Evolutionary conservation across 2,888 invertebrate species (phyloP).

Genomic region (Osedax frankpressi): DNA sequence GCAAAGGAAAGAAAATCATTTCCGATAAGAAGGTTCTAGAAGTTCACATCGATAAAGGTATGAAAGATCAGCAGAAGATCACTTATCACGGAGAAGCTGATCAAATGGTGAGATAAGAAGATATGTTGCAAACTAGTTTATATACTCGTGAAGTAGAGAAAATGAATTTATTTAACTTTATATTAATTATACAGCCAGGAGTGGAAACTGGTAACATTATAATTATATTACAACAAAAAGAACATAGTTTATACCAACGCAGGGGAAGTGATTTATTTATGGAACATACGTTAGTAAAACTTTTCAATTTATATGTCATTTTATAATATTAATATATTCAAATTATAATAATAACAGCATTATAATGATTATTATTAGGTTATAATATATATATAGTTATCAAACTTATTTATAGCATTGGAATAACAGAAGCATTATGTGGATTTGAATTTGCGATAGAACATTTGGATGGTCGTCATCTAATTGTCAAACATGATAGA

Average conservation of each 20-base stretch:
- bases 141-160: neutral
- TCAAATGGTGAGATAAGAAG: conserved; percentile 53
- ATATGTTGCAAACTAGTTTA: neutral
- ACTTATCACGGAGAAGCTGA: conserved; percentile 77
- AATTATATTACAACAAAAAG: conserved; percentile 67
- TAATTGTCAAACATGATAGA: conserved; percentile 63
- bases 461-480: conserved; percentile 74
- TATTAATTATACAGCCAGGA: conserved; percentile 56
- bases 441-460: conserved; percentile 72
- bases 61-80: conserved; percentile 73
- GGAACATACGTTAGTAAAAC: conserved; percentile 53
- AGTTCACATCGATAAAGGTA: conserved; percentile 76
- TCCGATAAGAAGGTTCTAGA: conserved; percentile 72
- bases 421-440: conserved; percentile 76
- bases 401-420: conserved; percentile 50
- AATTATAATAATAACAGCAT: too few species aligned
- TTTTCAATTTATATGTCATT: too few species aligned
- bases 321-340: too few species aligned
- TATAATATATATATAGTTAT: too few species aligned
- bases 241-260: conserved; percentile 67
- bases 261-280: conserved; percentile 58
- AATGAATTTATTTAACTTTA: neutral
- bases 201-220: conserved; percentile 77
- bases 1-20: conserved; percentile 69
- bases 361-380: too few species aligned